Conservation (phyloP, 2,888 invertebrate genomes). For the Ctena decussata region DNA sequence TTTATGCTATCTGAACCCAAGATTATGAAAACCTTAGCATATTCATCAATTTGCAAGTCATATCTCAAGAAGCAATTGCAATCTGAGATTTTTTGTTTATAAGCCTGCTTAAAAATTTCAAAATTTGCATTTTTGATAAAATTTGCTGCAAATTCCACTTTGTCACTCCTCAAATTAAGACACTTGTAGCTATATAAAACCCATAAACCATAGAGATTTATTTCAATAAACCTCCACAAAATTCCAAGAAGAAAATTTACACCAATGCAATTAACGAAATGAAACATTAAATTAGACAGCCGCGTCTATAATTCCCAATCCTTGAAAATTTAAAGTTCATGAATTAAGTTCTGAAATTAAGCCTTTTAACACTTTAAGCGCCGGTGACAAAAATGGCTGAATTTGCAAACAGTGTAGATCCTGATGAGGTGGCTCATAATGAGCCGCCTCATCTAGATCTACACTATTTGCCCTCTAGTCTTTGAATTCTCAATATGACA, state of each 20-base stretch:
- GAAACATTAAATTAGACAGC: not conserved
- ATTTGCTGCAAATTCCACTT: not conserved
- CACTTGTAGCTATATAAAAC: not conserved
- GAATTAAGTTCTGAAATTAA: conserved; percentile 3
- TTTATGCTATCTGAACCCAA: too few species aligned
- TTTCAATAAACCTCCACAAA: not conserved
- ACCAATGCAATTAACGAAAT: not conserved
- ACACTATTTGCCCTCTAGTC: too few species aligned
- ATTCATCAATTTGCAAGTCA: too few species aligned
- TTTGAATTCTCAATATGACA: too few species aligned
- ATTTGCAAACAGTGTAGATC: too few species aligned
- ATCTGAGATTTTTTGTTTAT: too few species aligned
- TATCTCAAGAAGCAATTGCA: too few species aligned
- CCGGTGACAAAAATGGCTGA: too few species aligned
- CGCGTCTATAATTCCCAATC: not conserved
- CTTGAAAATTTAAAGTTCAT: conserved; percentile 7
- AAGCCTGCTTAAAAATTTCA: too few species aligned
- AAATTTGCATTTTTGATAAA: not conserved
- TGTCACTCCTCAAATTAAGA: not conserved
- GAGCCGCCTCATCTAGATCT: too few species aligned
- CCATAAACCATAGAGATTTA: not conserved
- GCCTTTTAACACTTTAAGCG: not conserved
- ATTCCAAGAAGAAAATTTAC: not conserved
- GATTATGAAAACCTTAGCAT: too few species aligned
- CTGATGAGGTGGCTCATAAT: too few species aligned